These are phyloP conservation scores for Anolis apletophallus DNA, from an alignment of 2,797 vertebrate species.

Conservation along the genomic window DNA sequence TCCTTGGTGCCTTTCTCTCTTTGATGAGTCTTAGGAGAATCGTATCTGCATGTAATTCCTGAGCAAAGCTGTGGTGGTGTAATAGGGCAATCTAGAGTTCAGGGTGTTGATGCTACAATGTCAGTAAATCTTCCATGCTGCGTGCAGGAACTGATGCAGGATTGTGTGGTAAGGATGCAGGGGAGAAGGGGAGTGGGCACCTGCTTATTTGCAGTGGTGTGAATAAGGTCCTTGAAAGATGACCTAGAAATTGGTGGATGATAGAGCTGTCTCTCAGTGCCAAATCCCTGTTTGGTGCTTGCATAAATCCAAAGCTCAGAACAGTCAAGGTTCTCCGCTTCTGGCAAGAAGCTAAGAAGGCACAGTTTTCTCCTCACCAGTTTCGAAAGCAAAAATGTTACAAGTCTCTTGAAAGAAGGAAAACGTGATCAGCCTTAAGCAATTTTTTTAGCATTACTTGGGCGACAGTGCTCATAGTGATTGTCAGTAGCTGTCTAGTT, in stretches of 20 bases:
- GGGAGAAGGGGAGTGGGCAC: not conserved
- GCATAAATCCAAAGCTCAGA: not conserved
- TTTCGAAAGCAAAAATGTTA: too few species aligned
- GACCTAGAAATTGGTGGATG: not conserved
- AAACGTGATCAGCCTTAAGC: not conserved
- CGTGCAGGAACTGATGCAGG: not conserved
- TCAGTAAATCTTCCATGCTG: not conserved
- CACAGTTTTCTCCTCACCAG: not conserved
- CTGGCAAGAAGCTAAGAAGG: not conserved
- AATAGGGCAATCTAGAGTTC: not conserved
- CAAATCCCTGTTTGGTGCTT: not conserved
- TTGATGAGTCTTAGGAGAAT: not conserved
- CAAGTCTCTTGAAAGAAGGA: not conserved
- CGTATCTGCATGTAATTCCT: not conserved
- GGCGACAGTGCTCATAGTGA: too few species aligned
- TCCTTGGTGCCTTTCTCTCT: not conserved
- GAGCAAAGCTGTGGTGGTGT: not conserved
- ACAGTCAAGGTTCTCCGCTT: not conserved
- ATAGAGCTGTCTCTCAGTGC: not conserved
- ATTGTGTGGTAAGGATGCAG: not conserved
- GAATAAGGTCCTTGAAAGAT: not conserved
- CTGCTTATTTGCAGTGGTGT: not conserved
- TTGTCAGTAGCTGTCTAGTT: too few species aligned
- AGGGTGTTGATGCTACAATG: not conserved
- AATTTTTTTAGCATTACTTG: too few species aligned